phyloP scores from a whole-genome alignment of 2,888 invertebrate species.

The Malthinus seriepunctatus region DNA sequence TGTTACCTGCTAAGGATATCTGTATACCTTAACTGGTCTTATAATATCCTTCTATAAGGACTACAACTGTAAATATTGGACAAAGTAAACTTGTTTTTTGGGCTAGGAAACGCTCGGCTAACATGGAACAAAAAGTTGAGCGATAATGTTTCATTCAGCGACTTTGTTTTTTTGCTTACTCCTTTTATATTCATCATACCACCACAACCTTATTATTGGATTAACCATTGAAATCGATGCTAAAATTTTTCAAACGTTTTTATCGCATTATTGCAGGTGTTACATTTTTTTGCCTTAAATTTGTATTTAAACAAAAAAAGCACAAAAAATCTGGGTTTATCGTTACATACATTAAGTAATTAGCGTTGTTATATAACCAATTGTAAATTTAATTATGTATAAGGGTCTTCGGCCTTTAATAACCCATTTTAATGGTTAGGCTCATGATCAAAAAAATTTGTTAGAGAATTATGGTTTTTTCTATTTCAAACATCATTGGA shows the following conservation, averaged over 20 bases:
- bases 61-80: conserved; percentile 10
- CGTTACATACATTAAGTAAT: no score
- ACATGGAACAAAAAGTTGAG: conserved; percentile 18
- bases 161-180: conserved; percentile 20
- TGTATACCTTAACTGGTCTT: conserved; percentile 9
- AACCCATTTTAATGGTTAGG: no score
- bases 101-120: conserved; percentile 21
- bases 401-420: no score
- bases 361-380: no score
- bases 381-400: no score
- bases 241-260: conserved; percentile 10
- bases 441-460: no score
- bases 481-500: no score
- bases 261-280: conserved; percentile 18
- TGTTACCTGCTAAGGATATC: conserved; percentile 29
- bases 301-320: not conserved
- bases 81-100: conserved; percentile 20
- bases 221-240: conserved; percentile 17
- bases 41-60: conserved; percentile 10
- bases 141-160: conserved; percentile 26
- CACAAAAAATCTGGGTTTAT: no score
- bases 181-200: conserved; percentile 16
- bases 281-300: conserved; percentile 7
- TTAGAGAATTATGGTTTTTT: no score
- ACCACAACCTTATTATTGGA: conserved; percentile 20